Base-by-base conservation (phyloP, 2,888 invertebrate genomes). In the Carcina quercana region DNA sequence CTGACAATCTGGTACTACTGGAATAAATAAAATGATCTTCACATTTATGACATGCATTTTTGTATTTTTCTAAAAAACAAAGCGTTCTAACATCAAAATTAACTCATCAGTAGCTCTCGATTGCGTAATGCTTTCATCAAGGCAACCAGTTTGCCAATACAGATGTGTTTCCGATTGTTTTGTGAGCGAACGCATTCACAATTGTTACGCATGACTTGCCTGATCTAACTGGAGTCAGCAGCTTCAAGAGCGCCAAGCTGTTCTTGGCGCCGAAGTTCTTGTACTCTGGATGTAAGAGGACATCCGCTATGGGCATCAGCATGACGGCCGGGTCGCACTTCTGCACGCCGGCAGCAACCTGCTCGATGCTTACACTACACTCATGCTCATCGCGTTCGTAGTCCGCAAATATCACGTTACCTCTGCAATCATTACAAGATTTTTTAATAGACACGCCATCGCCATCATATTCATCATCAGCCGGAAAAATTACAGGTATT, bases 321-420 rank as follows among this genome's bases (percentile, higher is more conserved):
- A 80, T 45, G 1, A 72, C 51, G 0, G 76, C 74, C 0, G 73
- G 65, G 7, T 65, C 65, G 19, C 80, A 80, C n/a, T n/a, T n/a
- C 25, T 55, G 51, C 0, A 41, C 43, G 0, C 75, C 76, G 0
- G 12, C 25, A 0, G 66, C 59, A n/a, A 78, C 20, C 2, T 62
- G 44, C 4, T 58, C 50, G 0, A 56, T 1, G 0, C 56, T 47
- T 5, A 76, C 32, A 1, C 43, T 50, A 28, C 80, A 80, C 26
- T 80, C 80, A 0, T 0, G 17, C 22, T 78, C 79, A n/a, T 80
- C 80, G 0, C 80, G 50, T 30, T 79, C 79, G 43, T 80, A 80
- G 17, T 79, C 76, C 0, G 70, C 70, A 31, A 80, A 79, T 1
- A 72, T 61, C 3, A 76, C 57, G 42, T 80, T 80, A 2, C 79